These are phyloP conservation scores for Lochmaea crataegi DNA, from an alignment of 2,888 invertebrate species.

Conservation along the genomic window DNA sequence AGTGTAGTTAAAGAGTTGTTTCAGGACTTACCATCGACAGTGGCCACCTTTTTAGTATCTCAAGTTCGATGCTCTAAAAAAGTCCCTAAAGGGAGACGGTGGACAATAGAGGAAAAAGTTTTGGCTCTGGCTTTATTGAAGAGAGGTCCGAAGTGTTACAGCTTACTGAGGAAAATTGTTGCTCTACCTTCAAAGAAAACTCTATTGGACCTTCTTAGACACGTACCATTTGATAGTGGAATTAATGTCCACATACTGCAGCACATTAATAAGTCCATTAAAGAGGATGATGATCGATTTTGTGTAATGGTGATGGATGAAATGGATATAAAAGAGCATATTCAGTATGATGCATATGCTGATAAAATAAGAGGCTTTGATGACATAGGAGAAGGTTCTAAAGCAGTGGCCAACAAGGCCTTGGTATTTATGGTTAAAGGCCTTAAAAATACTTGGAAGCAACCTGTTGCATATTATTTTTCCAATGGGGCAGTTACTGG, in stretches of 20 bases:
- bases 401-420: slow-evolving; percentile 32
- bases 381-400: slow-evolving; percentile 17
- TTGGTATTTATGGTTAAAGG: slow-evolving; percentile 37
- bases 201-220: slow-evolving; percentile 32
- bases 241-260: slow-evolving; percentile 26
- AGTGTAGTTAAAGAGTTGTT: slow-evolving; percentile 17
- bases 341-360: slow-evolving; percentile 5
- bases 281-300: slow-evolving; percentile 21
- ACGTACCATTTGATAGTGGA: slow-evolving; percentile 38
- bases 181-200: slow-evolving; percentile 41
- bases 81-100: slow-evolving; percentile 37
- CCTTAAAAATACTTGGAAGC: slow-evolving; percentile 35
- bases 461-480: slow-evolving; percentile 38
- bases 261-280: slow-evolving; percentile 6
- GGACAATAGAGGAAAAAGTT: slow-evolving; percentile 43
- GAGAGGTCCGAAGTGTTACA: slow-evolving; percentile 38
- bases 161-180: slow-evolving; percentile 35
- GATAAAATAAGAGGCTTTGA: slow-evolving; percentile 25
- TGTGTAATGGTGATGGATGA: slow-evolving; percentile 19
- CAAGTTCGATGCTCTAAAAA: slow-evolving; percentile 21
- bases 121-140: slow-evolving; percentile 31
- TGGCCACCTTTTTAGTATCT: slow-evolving; percentile 38
- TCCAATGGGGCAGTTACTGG: slow-evolving; percentile 24
- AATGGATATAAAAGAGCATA: slow-evolving; percentile 19
- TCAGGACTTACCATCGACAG: slow-evolving; percentile 21